Conservation (phyloP, 1,140 invertebrate species). For the Leptinotarsa texana region DNA sequence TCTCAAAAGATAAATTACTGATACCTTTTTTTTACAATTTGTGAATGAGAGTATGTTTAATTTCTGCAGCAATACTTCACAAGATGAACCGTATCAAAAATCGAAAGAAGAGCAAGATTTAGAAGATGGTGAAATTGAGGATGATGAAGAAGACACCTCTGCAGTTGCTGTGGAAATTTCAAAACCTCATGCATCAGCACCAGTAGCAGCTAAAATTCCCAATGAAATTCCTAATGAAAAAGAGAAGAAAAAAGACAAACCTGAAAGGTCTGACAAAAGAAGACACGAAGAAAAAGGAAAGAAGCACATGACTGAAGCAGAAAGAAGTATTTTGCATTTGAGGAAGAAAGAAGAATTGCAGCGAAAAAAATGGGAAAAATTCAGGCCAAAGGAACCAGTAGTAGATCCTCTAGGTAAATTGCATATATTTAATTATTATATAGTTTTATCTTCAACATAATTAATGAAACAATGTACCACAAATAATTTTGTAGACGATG, state of each 20-base stretch:
- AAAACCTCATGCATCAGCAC: conserved; percentile 43
- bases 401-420: conserved; percentile 18
- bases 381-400: conserved; percentile 27
- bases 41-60: no score
- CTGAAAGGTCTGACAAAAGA: conserved; percentile 31
- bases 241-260: conserved; percentile 51
- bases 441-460: background rate
- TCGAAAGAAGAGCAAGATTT: conserved; percentile 57
- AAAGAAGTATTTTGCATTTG: conserved; percentile 53
- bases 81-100: conserved; percentile 35
- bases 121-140: conserved; percentile 66
- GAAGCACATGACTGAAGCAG: conserved; percentile 53
- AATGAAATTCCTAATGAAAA: conserved; percentile 35
- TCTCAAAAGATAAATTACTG: no score
- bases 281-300: conserved; percentile 39
- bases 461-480: background rate
- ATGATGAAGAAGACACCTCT: conserved; percentile 61
- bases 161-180: conserved; percentile 30
- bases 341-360: conserved; percentile 51
- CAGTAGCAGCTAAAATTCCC: conserved; percentile 32
- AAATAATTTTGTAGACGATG: conserved; percentile 61
- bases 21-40: no score
- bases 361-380: conserved; percentile 49
- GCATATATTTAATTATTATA: background rate
- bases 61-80: conserved; percentile 17